Percentiles rank a stretch among this genome's conserved stretches.
These are phyloP conservation scores for Phorcus lineatus DNA, from an alignment of 2,888 invertebrate genomes.

Conservation along the genomic window DNA sequence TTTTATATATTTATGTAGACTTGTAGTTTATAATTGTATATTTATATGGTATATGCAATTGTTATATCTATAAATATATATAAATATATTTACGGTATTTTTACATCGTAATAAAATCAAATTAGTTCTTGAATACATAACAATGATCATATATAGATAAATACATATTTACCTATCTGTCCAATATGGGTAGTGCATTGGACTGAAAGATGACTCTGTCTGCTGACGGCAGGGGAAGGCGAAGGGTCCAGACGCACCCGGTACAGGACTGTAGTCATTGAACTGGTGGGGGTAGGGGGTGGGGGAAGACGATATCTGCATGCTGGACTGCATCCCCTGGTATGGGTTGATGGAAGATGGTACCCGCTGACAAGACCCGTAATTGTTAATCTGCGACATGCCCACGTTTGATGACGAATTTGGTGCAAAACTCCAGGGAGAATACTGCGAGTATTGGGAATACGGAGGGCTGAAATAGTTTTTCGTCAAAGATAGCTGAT, in stretches of 20 bases:
- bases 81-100: too few species aligned
- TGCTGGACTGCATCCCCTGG: constrained; percentile 52
- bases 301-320: constrained; percentile 50
- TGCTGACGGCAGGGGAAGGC: constrained; percentile 64
- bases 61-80: too few species aligned
- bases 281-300: constrained; percentile 56
- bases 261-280: constrained; percentile 58
- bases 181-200: constrained; percentile 65
- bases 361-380: constrained; percentile 60
- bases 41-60: too few species aligned
- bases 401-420: constrained; percentile 49
- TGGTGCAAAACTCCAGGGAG: constrained; percentile 56
- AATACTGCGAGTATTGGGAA: constrained; percentile 61
- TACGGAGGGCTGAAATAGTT: constrained; percentile 62
- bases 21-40: too few species aligned
- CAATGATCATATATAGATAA: too few species aligned
- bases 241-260: constrained; percentile 54
- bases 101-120: too few species aligned
- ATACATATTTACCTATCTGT: constrained; percentile 43
- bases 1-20: too few species aligned
- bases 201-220: constrained; percentile 55
- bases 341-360: constrained; percentile 43
- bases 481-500: constrained; percentile 64
- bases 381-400: constrained; percentile 55
- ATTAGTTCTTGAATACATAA: too few species aligned